phyloP scores from a whole-genome alignment of 2,888 invertebrate species.

The Rotaria macrura region DNA sequence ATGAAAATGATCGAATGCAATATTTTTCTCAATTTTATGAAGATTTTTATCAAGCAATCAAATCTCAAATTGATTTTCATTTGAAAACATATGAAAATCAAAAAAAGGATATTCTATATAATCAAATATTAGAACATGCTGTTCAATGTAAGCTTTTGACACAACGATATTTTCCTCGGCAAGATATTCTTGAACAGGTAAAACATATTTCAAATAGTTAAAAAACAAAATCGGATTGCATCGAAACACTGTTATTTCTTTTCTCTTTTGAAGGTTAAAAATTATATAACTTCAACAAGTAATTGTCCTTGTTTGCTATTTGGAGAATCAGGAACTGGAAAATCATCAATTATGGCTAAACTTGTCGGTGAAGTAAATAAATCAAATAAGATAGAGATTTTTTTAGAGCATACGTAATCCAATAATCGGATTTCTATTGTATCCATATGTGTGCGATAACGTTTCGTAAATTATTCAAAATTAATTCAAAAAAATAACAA shows the following conservation, averaged over 20 bases:
- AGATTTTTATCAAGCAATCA: not conserved
- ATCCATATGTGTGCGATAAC: too few relatives aligned
- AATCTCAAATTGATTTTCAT: not conserved
- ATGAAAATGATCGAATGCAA: not conserved
- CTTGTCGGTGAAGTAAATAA: not conserved
- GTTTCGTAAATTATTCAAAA: too few relatives aligned
- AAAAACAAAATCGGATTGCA: too few relatives aligned
- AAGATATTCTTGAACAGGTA: not conserved
- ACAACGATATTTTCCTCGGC: not conserved
- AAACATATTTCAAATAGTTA: not conserved
- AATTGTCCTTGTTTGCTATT: not conserved
- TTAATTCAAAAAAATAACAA: too few relatives aligned
- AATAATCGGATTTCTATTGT: too few relatives aligned
- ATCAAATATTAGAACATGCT: not conserved
- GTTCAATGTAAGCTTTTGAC: not conserved
- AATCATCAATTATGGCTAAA: slow-evolving; percentile 8
- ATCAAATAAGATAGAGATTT: too few relatives aligned
- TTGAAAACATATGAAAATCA: not conserved
- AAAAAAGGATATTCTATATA: not conserved
- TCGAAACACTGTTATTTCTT: too few relatives aligned
- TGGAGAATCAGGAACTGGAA: slow-evolving; percentile 12
- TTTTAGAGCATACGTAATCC: too few relatives aligned
- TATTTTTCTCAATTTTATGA: not conserved
- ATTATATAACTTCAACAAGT: not conserved
- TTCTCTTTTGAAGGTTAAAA: not conserved